Base-by-base conservation (phyloP, 2,113 vertebrate species). In the Raphicerus campestris region DNA sequence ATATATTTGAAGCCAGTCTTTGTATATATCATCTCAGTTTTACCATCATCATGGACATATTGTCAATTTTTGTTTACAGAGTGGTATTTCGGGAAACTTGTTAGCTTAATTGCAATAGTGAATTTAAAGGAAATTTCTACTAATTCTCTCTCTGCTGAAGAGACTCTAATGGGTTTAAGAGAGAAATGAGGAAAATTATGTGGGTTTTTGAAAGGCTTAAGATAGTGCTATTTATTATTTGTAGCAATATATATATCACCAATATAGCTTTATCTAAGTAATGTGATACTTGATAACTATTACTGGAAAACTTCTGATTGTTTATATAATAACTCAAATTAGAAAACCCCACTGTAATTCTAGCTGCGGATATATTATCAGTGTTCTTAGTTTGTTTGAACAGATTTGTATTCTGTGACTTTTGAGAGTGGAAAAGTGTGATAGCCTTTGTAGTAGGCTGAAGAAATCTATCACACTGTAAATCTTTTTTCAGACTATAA, bases 51-150 rank as follows among this genome's bases (percentile, higher is more conserved):
- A 47, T 66, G 82, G 82, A 26, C 9, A 58, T 92, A 42, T 35
- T n/a, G 89, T 56, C n/a, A 19, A 2, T 93, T 95, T 96, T 80
- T 92, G 30, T 56, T 87, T 85, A 78, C 22, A 75, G 56, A 95
- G 14, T 80, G 8, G 10, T 66, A 61, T 96, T 95, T 47, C 2
- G 0, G 28, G 28, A 22, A n/a, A 87, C 87, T 49, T 87, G 8
- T 94, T 93, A 80, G 82, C 10, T 42, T 91, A 81, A 70, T 91
- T 53, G 88, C 3, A 84, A 61, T 89, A 75, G 78, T 90, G 49
- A 92, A 61, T 89, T 60, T 96, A 87, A 97, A 87, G 81, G 39
- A 93, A 94, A 93, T 86, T 87, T 94, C 28, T 90, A 60, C 16
- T 70, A 89, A n/a, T 28, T 84, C 22, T 55, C 26, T 60, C 30